Evolutionary conservation across 1,140 invertebrate genomes (phyloP).

Genomic region (Lepidotrigona ventralis): DNA sequence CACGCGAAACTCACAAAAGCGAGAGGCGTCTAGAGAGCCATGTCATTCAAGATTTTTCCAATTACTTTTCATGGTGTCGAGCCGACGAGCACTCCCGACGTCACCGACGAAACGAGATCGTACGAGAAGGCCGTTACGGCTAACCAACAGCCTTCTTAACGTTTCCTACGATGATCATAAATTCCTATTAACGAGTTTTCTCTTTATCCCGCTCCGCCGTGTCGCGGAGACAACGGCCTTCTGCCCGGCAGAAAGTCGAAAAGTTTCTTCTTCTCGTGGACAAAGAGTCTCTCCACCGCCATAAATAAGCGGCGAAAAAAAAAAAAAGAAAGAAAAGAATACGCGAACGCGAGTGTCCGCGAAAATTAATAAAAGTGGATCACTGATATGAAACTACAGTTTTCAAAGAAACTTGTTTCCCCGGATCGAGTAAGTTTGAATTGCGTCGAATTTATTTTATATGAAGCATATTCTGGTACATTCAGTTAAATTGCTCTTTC

Average conservation of each 20-base stretch:
- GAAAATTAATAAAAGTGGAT: neutral
- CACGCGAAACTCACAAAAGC: neutral
- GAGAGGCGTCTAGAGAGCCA: neutral
- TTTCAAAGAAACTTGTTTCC: neutral
- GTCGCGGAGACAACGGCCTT: slow-evolving; percentile 25
- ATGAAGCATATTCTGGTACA: too few species aligned
- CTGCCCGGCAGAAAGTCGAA: neutral
- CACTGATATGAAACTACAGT: neutral
- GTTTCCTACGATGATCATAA: slow-evolving; percentile 60
- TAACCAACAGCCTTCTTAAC: slow-evolving; percentile 54
- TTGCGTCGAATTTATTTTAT: neutral
- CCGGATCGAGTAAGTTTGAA: neutral
- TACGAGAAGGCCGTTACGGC: slow-evolving; percentile 45
- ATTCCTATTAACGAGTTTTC: slow-evolving; percentile 63
- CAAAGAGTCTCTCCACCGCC: neutral
- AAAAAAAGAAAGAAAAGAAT: too few species aligned
- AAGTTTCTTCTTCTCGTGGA: slow-evolving; percentile 17
- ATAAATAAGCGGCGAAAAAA: slow-evolving; percentile 4
- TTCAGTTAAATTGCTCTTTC: too few species aligned
- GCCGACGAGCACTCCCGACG: neutral
- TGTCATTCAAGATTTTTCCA: slow-evolving; percentile 39
- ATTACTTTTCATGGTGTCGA: slow-evolving; percentile 5
- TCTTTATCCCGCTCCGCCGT: slow-evolving; percentile 13
- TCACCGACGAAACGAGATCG: slow-evolving; percentile 32
- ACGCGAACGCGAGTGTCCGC: neutral